Evolutionary conservation across 2,888 invertebrate species (phyloP).

Genomic region (Meiosimyza decipiens): DNA sequence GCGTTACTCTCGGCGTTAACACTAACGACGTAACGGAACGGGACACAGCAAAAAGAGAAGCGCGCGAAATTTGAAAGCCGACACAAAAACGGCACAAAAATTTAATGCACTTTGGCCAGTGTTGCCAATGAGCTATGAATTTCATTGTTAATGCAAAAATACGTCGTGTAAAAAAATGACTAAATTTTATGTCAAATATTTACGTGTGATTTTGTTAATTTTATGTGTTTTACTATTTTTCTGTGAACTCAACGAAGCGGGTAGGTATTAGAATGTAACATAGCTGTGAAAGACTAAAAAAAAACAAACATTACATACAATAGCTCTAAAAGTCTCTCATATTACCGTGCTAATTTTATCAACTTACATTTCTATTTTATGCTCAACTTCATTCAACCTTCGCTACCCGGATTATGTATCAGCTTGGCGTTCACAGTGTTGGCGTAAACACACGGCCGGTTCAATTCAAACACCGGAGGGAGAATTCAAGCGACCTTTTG

Average conservation of each 20-base stretch:
- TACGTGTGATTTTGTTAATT: conserved; percentile 6
- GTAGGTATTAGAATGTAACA: conserved; percentile 5
- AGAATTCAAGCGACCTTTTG: conserved; percentile 64
- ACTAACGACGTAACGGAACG: neutral
- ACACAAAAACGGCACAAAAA: neutral
- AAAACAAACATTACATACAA: too few species aligned
- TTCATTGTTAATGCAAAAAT: conserved; percentile 1
- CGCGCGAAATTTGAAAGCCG: neutral
- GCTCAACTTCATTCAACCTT: too few species aligned
- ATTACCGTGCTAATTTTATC: too few species aligned
- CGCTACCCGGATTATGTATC: neutral
- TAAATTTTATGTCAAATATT: conserved; percentile 3
- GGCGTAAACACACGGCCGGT: conserved; percentile 64
- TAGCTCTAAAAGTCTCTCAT: too few species aligned
- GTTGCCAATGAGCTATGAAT: conserved; percentile 16
- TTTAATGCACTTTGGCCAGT: neutral
- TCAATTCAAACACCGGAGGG: conserved; percentile 65
- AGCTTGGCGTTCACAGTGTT: conserved; percentile 65
- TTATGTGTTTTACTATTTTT: conserved; percentile 6
- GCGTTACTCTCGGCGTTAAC: conserved; percentile 18
- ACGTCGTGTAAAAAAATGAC: conserved; percentile 9
- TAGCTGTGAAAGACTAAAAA: neutral
- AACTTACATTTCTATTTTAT: too few species aligned
- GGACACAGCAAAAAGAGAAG: neutral
- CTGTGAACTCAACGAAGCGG: conserved; percentile 25